Evolutionary conservation across 2,797 vertebrate genomes (phyloP), one percentile per base, ranked within the genome.

Genomic region (Cuculus canorus): DNA sequence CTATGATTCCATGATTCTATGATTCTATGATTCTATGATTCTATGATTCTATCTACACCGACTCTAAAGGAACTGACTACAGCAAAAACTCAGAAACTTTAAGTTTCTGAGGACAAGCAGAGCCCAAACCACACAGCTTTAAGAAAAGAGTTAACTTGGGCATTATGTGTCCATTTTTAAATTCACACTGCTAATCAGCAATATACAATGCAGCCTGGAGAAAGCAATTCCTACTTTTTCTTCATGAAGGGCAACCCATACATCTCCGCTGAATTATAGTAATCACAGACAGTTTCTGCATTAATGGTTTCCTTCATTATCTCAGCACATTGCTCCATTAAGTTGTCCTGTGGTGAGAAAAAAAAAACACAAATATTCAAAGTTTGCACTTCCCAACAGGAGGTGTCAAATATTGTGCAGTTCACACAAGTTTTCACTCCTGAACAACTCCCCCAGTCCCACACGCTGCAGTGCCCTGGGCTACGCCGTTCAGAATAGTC

Each of bases 221-320:
- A 91, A 85, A 91, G 45, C 2, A 82, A 91, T 78, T 94, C 98
- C 98, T 94, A 99, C 99, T 99, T 99, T 97, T 99, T 99, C 97
- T 98, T 99, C 95, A 99, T 99, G 1, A 98, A 99, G 97, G 99
- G 99, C 96, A 99, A 97, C 93, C 99, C 99, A 16, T 99, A 99
- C 13, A 98, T 98, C 84, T 98, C 98, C 8, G 99, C 98, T 41
- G 99, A 98, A 19, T 98, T 98, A 17, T 99, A 99, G 96, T 99
- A 99, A 81, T 98, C 98, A 96, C 99, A 99, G 87, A 99, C 99
- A 1, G 99, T 99, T 97, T 99, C 99, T 17, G 98, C 98, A 84
- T 98, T 99, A 96, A 99, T 98, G 90, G 99, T 99, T 97, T 99
- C 99, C 98, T 99, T 99, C 99, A 99, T 99, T 37, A 99, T 99